Conservation (phyloP, 2,113 vertebrate genomes). For the Crocuta crocuta region DNA sequence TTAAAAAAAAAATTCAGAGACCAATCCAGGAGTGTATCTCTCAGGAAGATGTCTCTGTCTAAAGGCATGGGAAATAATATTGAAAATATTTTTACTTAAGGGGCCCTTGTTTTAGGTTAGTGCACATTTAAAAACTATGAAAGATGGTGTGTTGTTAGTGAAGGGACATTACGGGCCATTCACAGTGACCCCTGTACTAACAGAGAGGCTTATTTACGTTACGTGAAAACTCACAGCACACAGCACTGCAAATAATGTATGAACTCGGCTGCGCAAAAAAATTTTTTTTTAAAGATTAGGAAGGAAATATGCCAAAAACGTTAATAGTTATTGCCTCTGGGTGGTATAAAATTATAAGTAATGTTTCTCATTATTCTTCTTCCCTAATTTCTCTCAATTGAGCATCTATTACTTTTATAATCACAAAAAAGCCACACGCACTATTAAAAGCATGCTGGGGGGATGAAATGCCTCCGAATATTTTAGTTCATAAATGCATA, state of each 20-base stretch:
- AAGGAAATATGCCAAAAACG: slow-evolving; percentile 45
- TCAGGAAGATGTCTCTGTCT: not conserved
- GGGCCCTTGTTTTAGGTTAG: not conserved
- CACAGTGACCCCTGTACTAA: not conserved
- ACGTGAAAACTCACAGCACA: not conserved
- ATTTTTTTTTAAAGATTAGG: not conserved
- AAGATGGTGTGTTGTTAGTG: not conserved
- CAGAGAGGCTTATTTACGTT: not conserved
- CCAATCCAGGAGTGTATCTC: too few species aligned
- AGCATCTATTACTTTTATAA: slow-evolving; percentile 51
- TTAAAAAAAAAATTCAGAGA: too few species aligned
- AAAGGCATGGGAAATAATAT: not conserved
- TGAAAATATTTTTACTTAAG: not conserved
- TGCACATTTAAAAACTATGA: not conserved
- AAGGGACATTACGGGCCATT: not conserved
- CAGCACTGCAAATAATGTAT: slow-evolving; percentile 8
- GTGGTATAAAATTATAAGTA: slow-evolving; percentile 37
- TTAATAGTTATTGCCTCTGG: slow-evolving; percentile 44
- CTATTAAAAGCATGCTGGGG: slow-evolving; percentile 58
- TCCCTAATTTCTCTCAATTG: slow-evolving; percentile 51
- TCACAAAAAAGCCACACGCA: not conserved
- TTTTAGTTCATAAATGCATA: slow-evolving; percentile 78
- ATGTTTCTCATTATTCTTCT: slow-evolving; percentile 63
- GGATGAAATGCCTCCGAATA: slow-evolving; percentile 73
- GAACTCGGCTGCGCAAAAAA: not conserved